Percentiles rank a stretch among this genome's conserved stretches.
phyloP scores from a whole-genome alignment of 2,888 invertebrate species.

The Drosophila paucipuncta region DNA sequence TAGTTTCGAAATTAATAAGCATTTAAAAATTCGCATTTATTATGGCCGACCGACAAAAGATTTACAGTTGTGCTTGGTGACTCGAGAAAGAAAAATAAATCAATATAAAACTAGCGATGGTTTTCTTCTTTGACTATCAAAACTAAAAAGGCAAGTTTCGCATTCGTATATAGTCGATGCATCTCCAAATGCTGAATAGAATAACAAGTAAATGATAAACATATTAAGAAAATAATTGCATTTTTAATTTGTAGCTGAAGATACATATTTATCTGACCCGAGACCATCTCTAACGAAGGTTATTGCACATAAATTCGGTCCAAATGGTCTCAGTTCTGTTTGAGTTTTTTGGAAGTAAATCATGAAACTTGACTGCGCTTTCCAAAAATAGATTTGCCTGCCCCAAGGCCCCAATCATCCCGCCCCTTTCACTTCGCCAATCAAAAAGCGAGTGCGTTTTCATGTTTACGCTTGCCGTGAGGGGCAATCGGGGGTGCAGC shows the following conservation, averaged over 20 bases:
- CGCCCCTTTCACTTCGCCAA: neutral
- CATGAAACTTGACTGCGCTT: constrained; percentile 70
- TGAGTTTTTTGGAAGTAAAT: constrained; percentile 68
- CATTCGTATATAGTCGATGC: neutral
- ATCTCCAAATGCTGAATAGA: neutral
- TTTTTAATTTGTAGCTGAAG: neutral
- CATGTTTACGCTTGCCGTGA: constrained; percentile 14
- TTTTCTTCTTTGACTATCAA: neutral
- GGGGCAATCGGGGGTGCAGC: neutral
- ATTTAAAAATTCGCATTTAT: constrained; percentile 43
- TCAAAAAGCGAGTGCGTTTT: constrained; percentile 14
- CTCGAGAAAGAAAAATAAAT: neutral
- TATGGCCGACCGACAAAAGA: constrained; percentile 1
- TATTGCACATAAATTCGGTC: constrained; percentile 38
- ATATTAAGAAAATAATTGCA: neutral
- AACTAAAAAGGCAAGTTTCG: neutral
- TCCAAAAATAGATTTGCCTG: constrained; percentile 45
- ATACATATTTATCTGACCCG: neutral
- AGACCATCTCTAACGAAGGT: constrained; percentile 10
- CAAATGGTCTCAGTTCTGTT: constrained; percentile 50
- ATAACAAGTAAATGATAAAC: neutral
- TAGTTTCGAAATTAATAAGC: constrained; percentile 66
- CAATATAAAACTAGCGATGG: neutral
- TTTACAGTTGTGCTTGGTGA: neutral
- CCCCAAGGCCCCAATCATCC: neutral